Base-by-base conservation (phyloP, 92 coral and sea anemone species). In the Palythoa heliodiscus region DNA sequence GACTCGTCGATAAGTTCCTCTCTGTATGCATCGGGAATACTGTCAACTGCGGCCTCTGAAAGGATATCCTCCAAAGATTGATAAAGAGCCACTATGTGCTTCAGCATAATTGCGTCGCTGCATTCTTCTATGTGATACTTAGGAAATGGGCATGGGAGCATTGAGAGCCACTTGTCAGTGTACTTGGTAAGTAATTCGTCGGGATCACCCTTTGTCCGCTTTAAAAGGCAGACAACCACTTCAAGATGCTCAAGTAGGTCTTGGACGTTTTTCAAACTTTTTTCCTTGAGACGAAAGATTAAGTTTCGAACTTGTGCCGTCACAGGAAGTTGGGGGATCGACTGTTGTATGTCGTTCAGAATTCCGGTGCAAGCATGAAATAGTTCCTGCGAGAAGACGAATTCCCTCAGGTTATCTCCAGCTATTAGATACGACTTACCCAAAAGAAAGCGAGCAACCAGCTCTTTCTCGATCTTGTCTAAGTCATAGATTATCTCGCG, bases 331-430 rank as follows among this genome's bases (percentile, higher is more conserved):
- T 97, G 99, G 3, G 97, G 94, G 68, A 93, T 88, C 38, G 91
- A 25, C 73, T 87, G 78, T 24, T 92, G 92, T 38, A 97, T 70
- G 35, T 97, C 95, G 73, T 86, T 92, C 72, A 97, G 91, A 53
- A 95, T 91, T 29, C 91, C 89, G 16, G 92, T 91, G 70, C 98
- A 91, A 66, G 95, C 89, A 68, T 93, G 98, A 91, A 97, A 97
- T 60, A 97, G 98, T 85, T 94, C 97, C 75, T 89, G 88, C 47
- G 99, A 90, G 82, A 97, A 97, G 22, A 97, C 92, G 48, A 97
- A 97, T 75, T 93, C 85, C 20, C 91, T 93, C 58, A 91, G 25
- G 22, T 95, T 93, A 14, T 85, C 89, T 19, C 14, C 48, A 8
- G 93, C 83, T 22, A 89, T 80, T 13, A 97, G 94, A 85, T 84